phyloP scores from a whole-genome alignment of 2,888 invertebrate genomes.

The Diaperis boleti region DNA sequence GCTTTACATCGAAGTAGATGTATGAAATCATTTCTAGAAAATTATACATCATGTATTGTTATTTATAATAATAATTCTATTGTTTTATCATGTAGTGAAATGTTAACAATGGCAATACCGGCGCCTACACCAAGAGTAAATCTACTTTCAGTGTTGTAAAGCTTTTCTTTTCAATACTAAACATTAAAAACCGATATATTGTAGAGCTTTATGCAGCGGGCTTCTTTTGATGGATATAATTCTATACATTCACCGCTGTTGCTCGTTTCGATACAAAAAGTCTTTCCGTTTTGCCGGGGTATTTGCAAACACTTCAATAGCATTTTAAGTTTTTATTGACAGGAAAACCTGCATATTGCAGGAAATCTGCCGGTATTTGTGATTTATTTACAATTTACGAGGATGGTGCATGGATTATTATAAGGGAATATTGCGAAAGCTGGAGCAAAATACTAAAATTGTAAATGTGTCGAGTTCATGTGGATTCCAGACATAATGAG shows the following conservation, averaged over 20 bases:
- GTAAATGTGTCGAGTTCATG: too few species aligned
- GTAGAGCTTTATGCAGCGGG: constrained; percentile 21
- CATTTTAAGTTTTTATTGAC: constrained; percentile 3
- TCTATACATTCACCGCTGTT: constrained; percentile 13
- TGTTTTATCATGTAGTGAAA: constrained; percentile 28
- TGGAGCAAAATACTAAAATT: too few species aligned
- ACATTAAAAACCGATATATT: constrained; percentile 34
- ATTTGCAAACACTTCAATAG: constrained; percentile 5
- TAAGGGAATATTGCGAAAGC: too few species aligned
- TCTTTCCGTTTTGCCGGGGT: constrained; percentile 6
- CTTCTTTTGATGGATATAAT: constrained; percentile 26
- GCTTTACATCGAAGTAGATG: too few species aligned
- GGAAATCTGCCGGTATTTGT: constrained; percentile 7
- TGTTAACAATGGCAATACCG: constrained; percentile 14
- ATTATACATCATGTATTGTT: too few species aligned
- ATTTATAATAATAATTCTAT: constrained; percentile 48
- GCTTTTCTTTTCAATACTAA: constrained; percentile 32
- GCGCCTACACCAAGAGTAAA: constrained; percentile 29
- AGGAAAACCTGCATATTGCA: constrained; percentile 19
- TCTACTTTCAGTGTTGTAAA: constrained; percentile 20
- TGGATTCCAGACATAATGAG: too few species aligned
- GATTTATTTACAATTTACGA: constrained; percentile 24
- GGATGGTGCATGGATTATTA: constrained; percentile 19
- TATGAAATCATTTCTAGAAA: too few species aligned
- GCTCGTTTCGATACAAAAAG: constrained; percentile 10